These are phyloP conservation scores for Enhydra lutris DNA, from an alignment of 2,113 vertebrate genomes.

Conservation along the genomic window DNA sequence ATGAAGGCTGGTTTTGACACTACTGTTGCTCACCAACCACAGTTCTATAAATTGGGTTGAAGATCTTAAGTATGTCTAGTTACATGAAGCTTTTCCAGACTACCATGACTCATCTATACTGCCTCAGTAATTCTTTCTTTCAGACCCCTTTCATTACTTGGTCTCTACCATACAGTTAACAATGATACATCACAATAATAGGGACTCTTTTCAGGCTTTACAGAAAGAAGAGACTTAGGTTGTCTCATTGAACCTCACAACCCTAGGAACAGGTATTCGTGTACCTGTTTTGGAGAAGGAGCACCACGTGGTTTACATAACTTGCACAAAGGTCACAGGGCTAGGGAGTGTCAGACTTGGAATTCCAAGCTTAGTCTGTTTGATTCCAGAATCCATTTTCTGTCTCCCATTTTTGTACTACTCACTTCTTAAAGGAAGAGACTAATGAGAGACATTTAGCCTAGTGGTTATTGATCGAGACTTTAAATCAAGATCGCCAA, in stretches of 20 bases:
- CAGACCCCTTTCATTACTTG: constrained; percentile 37
- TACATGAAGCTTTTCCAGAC: constrained; percentile 26
- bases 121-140: constrained; percentile 32
- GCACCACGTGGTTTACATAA: not conserved
- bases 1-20: not conserved
- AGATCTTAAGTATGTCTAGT: constrained; percentile 21
- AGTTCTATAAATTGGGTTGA: constrained; percentile 1
- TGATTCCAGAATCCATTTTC: constrained; percentile 4
- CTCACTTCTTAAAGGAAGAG: not conserved
- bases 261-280: constrained; percentile 26
- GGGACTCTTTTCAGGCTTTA: not conserved
- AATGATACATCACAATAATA: constrained; percentile 31
- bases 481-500: not conserved
- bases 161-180: not conserved
- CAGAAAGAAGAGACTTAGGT: constrained; percentile 32
- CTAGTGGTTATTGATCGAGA: constrained; percentile 15
- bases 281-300: constrained; percentile 20
- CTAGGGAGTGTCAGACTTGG: constrained; percentile 2
- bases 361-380: constrained; percentile 29
- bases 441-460: constrained; percentile 4
- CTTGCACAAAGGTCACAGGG: not conserved
- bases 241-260: constrained; percentile 23
- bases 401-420: not conserved
- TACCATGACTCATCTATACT: constrained; percentile 36
- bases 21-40: not conserved